These are phyloP conservation scores for Dreissena rostriformis DNA, from an alignment of 1,140 invertebrate species.

Conservation along the genomic window DNA sequence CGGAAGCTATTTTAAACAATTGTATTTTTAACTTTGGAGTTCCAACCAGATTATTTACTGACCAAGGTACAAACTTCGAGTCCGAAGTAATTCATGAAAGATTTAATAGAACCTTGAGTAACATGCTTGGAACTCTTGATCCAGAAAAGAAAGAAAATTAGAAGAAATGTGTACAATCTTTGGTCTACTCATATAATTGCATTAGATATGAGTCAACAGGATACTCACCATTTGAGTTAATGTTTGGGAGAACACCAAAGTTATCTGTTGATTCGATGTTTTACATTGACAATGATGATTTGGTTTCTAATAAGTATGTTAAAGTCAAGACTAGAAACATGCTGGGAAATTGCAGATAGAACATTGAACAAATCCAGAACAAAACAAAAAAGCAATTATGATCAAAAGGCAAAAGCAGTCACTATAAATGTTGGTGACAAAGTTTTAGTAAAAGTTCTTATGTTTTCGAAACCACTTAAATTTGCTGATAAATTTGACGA, in stretches of 20 bases:
- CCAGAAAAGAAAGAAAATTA: conserved; percentile 11
- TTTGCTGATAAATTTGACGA: too few relatives aligned
- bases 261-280: conserved; percentile 13
- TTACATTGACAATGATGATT: too few relatives aligned
- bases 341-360: too few relatives aligned
- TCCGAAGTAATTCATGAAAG: conserved; percentile 24
- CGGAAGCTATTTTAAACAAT: neutral
- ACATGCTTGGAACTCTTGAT: conserved; percentile 16
- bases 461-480: too few relatives aligned
- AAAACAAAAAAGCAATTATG: too few relatives aligned
- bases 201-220: conserved; percentile 7
- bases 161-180: neutral
- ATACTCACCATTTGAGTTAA: conserved; percentile 34
- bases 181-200: conserved; percentile 38
- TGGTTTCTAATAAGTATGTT: too few relatives aligned
- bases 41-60: conserved; percentile 21
- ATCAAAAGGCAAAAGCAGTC: too few relatives aligned
- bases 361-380: too few relatives aligned
- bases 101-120: conserved; percentile 37
- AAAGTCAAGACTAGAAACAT: too few relatives aligned
- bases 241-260: conserved; percentile 39
- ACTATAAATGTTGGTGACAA: too few relatives aligned
- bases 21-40: conserved; percentile 42
- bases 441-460: too few relatives aligned
- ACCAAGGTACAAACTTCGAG: conserved; percentile 54